phyloP scores from a whole-genome alignment of 2,797 vertebrate genomes.

The Iguana delicatissima region DNA sequence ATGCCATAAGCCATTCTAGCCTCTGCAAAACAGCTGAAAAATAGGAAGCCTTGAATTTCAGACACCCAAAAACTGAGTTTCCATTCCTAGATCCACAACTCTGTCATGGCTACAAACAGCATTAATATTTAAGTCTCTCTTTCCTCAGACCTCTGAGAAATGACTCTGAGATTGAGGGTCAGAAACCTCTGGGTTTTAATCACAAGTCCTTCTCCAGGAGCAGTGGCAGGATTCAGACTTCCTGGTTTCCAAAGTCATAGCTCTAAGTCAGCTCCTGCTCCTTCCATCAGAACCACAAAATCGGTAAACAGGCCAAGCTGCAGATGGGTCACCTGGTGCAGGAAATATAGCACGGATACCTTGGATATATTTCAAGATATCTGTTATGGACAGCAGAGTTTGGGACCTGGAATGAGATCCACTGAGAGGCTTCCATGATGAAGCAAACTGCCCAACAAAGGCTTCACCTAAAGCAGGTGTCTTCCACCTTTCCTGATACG shows the following conservation, averaged over 20 bases:
- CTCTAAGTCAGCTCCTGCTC: not conserved
- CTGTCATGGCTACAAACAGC: not conserved
- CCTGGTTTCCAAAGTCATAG: not conserved
- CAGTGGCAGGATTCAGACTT: not conserved
- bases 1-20: no score
- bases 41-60: not conserved
- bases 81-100: not conserved
- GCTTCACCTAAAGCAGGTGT: not conserved
- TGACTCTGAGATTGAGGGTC: not conserved
- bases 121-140: not conserved
- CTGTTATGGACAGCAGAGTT: not conserved
- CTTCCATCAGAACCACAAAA: not conserved
- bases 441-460: not conserved
- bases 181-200: not conserved
- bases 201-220: not conserved
- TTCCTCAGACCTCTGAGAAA: no score
- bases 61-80: not conserved
- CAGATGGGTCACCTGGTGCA: not conserved
- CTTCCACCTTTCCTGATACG: not conserved
- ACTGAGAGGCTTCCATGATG: not conserved
- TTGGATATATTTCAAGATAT: constrained; percentile 2
- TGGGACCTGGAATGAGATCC: not conserved
- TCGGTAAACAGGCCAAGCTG: not conserved
- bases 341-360: no score
- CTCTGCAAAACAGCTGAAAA: not conserved